Percentiles rank a stretch among this genome's conserved stretches.
These are phyloP conservation scores for Eupithecia centaureata DNA, from an alignment of 2,888 invertebrate genomes.

Conservation along the genomic window DNA sequence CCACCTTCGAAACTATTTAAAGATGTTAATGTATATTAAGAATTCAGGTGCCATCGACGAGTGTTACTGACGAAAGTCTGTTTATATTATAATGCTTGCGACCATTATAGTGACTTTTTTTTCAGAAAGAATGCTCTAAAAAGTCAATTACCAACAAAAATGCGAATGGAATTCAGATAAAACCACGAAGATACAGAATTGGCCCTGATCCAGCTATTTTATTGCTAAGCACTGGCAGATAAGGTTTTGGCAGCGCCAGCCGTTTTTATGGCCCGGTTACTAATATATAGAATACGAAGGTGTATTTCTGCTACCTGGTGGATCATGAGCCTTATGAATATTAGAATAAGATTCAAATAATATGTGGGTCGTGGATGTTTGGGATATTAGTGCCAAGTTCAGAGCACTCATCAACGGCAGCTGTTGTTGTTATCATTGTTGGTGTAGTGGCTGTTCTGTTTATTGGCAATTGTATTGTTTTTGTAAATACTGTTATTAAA, in stretches of 20 bases:
- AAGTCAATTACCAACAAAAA: constrained; percentile 6
- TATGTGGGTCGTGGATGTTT: background rate
- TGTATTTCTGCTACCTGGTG: constrained; percentile 32
- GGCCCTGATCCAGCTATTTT: constrained; percentile 61
- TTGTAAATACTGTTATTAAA: background rate
- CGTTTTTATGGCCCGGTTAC: constrained; percentile 51
- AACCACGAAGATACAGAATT: constrained; percentile 53
- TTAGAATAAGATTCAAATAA: constrained; percentile 43
- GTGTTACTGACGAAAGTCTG: background rate
- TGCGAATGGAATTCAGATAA: constrained; percentile 40
- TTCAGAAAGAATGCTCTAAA: background rate
- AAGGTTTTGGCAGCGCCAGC: constrained; percentile 59
- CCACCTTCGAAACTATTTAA: background rate
- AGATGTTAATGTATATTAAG: background rate
- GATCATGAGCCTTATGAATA: constrained; percentile 40
- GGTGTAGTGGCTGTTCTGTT: constrained; percentile 20
- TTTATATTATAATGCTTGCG: background rate
- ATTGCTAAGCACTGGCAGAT: constrained; percentile 59
- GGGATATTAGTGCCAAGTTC: constrained; percentile 52
- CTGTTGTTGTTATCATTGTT: constrained; percentile 38
- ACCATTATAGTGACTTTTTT: background rate
- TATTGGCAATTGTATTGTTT: constrained; percentile 29
- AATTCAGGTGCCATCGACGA: background rate
- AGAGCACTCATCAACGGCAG: constrained; percentile 49
- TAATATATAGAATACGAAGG: constrained; percentile 49